phyloP scores from a whole-genome alignment of 2,888 invertebrate genomes.

The Cremastinae sp. region DNA sequence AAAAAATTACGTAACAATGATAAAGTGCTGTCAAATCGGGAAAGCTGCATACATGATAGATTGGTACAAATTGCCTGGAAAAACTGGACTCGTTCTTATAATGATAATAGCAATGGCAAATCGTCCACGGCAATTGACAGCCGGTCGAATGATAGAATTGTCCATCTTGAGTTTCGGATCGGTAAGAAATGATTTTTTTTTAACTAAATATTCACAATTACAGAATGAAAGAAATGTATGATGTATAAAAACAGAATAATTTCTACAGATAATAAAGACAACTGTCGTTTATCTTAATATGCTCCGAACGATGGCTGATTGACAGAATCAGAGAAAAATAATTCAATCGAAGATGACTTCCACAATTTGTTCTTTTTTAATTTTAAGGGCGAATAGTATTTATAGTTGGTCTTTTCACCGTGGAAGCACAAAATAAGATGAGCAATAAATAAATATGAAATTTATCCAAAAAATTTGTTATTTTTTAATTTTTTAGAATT shows the following conservation, averaged over 20 bases:
- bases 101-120: slow-evolving; percentile 58
- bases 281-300: slow-evolving; percentile 56
- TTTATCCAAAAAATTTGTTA: too few species aligned
- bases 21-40: slow-evolving; percentile 27
- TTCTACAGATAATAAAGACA: slow-evolving; percentile 56
- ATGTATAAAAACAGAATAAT: too few species aligned
- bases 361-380: too few species aligned
- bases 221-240: too few species aligned
- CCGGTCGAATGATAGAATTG: slow-evolving; percentile 38
- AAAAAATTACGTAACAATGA: too few species aligned
- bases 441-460: too few species aligned
- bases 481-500: too few species aligned
- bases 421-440: too few species aligned
- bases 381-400: too few species aligned
- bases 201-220: not conserved
- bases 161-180: slow-evolving; percentile 31
- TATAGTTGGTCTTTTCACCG: too few species aligned
- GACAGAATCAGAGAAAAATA: too few species aligned
- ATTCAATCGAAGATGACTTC: not conserved
- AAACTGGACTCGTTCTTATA: slow-evolving; percentile 44
- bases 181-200: not conserved
- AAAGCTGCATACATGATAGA: slow-evolving; percentile 54
- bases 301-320: slow-evolving; percentile 41
- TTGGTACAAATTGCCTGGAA: slow-evolving; percentile 60
- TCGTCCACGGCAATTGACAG: slow-evolving; percentile 55